Conservation (phyloP, 2,797 vertebrate genomes). For the Streptopelia turtur region DNA sequence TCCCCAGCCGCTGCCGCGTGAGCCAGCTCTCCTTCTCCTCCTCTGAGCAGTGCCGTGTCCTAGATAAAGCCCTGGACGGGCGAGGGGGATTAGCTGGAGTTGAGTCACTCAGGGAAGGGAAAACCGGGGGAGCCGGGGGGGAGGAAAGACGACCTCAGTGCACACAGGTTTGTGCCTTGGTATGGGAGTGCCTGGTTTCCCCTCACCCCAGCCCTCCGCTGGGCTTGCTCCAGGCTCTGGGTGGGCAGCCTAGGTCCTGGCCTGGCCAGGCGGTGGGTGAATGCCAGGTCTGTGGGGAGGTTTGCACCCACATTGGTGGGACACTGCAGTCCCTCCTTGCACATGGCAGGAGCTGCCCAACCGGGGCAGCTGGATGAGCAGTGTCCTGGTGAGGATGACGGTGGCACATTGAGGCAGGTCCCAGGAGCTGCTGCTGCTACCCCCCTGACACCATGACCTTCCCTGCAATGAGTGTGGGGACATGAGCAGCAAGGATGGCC, state of each 20-base stretch:
- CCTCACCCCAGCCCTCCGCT: background rate
- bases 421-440: background rate
- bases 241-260: background rate
- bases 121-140: background rate
- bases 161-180: background rate
- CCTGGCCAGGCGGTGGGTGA: background rate
- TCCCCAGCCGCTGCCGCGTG: background rate
- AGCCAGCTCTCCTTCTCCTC: conserved; percentile 38
- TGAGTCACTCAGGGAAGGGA: conserved; percentile 43
- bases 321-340: background rate
- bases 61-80: conserved; percentile 45
- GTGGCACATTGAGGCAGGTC: background rate
- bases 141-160: background rate
- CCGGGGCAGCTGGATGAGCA: background rate
- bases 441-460: background rate
- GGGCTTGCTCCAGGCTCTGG: background rate
- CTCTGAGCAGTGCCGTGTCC: conserved; percentile 47
- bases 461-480: background rate
- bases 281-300: background rate
- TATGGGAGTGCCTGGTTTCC: background rate
- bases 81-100: conserved; percentile 56
- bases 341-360: accelerated
- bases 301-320: background rate
- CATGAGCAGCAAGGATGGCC: background rate
- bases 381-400: background rate